These are phyloP conservation scores for Catharus ustulatus DNA, from an alignment of 2,797 vertebrate species.

Conservation along the genomic window DNA sequence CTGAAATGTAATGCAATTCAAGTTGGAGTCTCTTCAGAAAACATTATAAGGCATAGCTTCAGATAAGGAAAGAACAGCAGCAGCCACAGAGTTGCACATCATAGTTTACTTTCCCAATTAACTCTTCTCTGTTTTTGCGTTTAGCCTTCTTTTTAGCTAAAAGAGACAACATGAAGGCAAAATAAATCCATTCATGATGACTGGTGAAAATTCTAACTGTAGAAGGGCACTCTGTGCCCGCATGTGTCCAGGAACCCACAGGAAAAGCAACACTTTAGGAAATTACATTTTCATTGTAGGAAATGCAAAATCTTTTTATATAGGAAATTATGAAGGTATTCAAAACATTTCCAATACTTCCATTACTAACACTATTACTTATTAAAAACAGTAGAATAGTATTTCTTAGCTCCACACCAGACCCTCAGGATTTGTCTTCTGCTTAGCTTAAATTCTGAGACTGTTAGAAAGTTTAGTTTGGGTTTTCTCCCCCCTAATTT, in stretches of 20 bases:
- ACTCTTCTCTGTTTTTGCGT: neutral
- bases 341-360: neutral
- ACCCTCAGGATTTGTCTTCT: neutral
- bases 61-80: neutral
- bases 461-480: neutral
- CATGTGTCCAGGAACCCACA: neutral
- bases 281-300: neutral
- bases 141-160: neutral
- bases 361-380: neutral
- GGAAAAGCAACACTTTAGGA: neutral
- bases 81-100: neutral
- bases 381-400: neutral
- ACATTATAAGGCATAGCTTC: neutral
- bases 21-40: neutral
- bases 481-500: neutral
- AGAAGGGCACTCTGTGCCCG: neutral
- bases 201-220: neutral
- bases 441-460: neutral
- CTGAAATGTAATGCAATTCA: slow-evolving; percentile 66
- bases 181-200: neutral
- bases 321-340: neutral
- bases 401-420: neutral
- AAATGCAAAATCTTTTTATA: neutral
- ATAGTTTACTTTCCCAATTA: neutral
- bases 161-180: neutral